Base-by-base conservation (phyloP, 1,140 invertebrate genomes). In the Parasteatoda tepidariorum region DNA sequence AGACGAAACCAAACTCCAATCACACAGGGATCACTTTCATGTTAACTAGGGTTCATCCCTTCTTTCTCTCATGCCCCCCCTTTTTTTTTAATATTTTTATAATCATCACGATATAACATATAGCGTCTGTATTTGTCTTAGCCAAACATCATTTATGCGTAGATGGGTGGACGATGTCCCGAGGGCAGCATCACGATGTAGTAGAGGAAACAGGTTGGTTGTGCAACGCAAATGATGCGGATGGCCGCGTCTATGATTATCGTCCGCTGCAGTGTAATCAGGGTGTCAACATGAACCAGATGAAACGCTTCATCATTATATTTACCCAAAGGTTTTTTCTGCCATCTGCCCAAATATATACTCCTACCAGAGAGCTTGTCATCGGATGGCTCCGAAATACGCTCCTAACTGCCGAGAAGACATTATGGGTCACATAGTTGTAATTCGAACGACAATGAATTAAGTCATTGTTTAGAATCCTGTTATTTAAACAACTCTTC, bases 271-370 rank as follows among this genome's bases (percentile, higher is more conserved):
- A 67, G 75, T 78, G 48, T 78, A 78, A 78, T 78, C 75, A 78
- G 75, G 41, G 62, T 78, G 75, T 78, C 75, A 78, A 78, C 75
- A 78, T 78, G 22, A 38, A 55, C 62, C 62, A 54, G 61, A 78
- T 78, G 75, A 78, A 66, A 78, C 41, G 75, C 48, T 78, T 67
- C 61, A 67, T 78, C 75, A 67, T 78, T 78, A 78, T 78, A 67
- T 78, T 78, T 78, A 67, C 75, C 64, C 75, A 78, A 34, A 67
- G 62, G 41, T 64, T 62, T 33, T 26, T 48, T 28, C 64, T 33
- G 26, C 75, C 75, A 76, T 76, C 73, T 76, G 73, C 73, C 30
- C 26, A 3, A n/a, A 48, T 30, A 24, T 30, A 13, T 31, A 33
- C 57, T 48, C 73, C 73, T 76, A 61, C 73, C 38, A 33, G 34